Evolutionary conservation across 2,888 invertebrate genomes (phyloP).

Genomic region (Campoplex nolae): DNA sequence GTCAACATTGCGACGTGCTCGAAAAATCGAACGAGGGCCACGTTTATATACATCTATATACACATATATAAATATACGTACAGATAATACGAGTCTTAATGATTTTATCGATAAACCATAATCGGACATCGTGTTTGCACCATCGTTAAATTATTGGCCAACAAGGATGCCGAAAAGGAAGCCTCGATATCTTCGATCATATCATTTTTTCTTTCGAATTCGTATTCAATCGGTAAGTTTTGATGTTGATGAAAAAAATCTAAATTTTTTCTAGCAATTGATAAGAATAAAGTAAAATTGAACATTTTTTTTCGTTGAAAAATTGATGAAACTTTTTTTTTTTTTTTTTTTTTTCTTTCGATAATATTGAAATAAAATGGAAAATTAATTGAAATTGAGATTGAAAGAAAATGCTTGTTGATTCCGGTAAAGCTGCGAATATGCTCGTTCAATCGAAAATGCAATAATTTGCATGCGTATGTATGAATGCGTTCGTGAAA

Average conservation of each 20-base stretch:
- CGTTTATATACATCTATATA: background rate
- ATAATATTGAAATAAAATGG: background rate
- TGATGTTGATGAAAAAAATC: background rate
- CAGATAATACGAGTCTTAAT: background rate
- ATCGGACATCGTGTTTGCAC: conserved; percentile 14
- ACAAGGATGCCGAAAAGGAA: background rate
- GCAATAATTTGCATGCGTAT: background rate
- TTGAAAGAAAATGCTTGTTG: background rate
- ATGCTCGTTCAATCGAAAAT: background rate
- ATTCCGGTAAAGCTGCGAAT: background rate
- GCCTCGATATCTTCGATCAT: background rate
- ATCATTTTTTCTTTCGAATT: background rate
- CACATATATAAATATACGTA: background rate
- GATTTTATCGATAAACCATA: conserved; percentile 50
- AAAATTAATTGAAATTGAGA: background rate
- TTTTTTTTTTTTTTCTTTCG: no score
- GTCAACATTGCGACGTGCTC: conserved; percentile 30
- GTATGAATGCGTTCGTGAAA: background rate
- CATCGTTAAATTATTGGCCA: background rate
- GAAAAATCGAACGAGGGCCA: conserved; percentile 55
- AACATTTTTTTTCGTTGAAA: background rate
- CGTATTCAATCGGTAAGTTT: no score
- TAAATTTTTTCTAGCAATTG: background rate
- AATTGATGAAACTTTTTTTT: no score
- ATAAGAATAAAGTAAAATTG: background rate